Percentiles rank a stretch among this genome's conserved stretches.
Conservation (phyloP, 2,797 vertebrate species). For the Microctenopoma stevenorrisi region DNA sequence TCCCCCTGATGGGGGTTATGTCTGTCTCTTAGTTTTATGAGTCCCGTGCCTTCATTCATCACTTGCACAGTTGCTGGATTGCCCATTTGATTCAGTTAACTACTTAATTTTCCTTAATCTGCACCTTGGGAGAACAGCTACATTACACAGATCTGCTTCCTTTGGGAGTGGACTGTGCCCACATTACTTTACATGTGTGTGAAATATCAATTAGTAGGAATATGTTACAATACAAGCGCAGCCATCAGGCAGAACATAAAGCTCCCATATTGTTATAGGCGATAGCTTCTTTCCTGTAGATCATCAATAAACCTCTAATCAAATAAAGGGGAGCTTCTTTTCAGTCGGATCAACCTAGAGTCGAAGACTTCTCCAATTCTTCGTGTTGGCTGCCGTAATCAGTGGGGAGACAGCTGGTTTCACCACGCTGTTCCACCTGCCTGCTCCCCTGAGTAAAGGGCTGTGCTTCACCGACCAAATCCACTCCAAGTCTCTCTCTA, state of each 20-base stretch:
- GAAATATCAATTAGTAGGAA: conserved; percentile 52
- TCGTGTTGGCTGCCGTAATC: conserved; percentile 72
- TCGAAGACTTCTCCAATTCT: conserved; percentile 48
- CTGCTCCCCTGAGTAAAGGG: conserved; percentile 75
- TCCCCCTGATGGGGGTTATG: conserved; percentile 53
- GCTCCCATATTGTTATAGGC: conserved; percentile 38
- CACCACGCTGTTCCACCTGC: conserved; percentile 78
- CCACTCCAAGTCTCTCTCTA: conserved; percentile 72
- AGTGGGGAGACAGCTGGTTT: conserved; percentile 77
- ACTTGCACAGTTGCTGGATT: conserved; percentile 47
- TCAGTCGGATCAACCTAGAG: conserved; percentile 47
- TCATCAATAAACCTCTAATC: conserved; percentile 67
- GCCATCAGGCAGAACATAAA: conserved; percentile 51
- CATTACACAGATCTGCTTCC: conserved; percentile 57
- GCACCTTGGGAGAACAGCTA: conserved; percentile 58
- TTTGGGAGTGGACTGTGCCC: conserved; percentile 22
- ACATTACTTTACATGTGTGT: conserved; percentile 32
- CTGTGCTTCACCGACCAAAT: conserved; percentile 77
- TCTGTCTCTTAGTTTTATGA: conserved; percentile 63
- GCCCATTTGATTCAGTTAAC: conserved; percentile 61
- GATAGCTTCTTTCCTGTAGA: conserved; percentile 52
- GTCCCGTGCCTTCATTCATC: conserved; percentile 61
- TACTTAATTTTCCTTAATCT: conserved; percentile 70
- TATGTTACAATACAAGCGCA: conserved; percentile 1
- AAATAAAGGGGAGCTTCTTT: conserved; percentile 56